Conservation (phyloP, 2,888 invertebrate genomes). For the Tanytarsus gracilentus region DNA sequence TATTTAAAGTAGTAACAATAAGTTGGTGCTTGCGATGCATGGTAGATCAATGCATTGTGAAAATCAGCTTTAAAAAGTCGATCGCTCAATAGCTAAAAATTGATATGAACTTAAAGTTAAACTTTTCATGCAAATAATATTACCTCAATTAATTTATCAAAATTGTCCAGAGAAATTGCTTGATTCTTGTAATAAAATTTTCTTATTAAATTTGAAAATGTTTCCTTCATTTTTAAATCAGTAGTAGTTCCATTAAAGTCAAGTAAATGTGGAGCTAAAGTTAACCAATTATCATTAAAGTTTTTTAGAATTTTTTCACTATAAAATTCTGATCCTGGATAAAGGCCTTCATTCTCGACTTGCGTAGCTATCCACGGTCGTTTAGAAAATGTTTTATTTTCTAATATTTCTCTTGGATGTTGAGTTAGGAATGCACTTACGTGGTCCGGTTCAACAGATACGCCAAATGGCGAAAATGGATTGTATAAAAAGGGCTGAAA, state of each 20-base stretch:
- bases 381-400: slow-evolving; percentile 50
- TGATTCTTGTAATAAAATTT: slow-evolving; percentile 49
- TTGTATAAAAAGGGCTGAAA: slow-evolving; percentile 50
- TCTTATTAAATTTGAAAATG: slow-evolving; percentile 47
- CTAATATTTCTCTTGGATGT: slow-evolving; percentile 54
- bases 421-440: slow-evolving; percentile 56
- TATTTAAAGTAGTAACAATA: slow-evolving; percentile 55
- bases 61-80: slow-evolving; percentile 53
- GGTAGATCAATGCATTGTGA: slow-evolving; percentile 51
- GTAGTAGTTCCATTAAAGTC: slow-evolving; percentile 54
- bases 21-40: slow-evolving; percentile 51
- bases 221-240: slow-evolving; percentile 39
- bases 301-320: slow-evolving; percentile 44
- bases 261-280: slow-evolving; percentile 36
- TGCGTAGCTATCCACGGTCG: slow-evolving; percentile 62
- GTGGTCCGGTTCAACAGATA: slow-evolving; percentile 53
- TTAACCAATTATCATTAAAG: slow-evolving; percentile 50
- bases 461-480: slow-evolving; percentile 64
- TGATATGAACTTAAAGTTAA: slow-evolving; percentile 12
- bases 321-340: slow-evolving; percentile 50
- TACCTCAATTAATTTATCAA: slow-evolving; percentile 31
- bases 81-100: slow-evolving; percentile 53
- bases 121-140: neutral
- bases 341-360: slow-evolving; percentile 63
- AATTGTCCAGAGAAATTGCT: slow-evolving; percentile 46